Percentiles rank a stretch among this genome's conserved stretches.
Conservation (phyloP, 2,888 invertebrate genomes). For the Standfussiana lucernea region DNA sequence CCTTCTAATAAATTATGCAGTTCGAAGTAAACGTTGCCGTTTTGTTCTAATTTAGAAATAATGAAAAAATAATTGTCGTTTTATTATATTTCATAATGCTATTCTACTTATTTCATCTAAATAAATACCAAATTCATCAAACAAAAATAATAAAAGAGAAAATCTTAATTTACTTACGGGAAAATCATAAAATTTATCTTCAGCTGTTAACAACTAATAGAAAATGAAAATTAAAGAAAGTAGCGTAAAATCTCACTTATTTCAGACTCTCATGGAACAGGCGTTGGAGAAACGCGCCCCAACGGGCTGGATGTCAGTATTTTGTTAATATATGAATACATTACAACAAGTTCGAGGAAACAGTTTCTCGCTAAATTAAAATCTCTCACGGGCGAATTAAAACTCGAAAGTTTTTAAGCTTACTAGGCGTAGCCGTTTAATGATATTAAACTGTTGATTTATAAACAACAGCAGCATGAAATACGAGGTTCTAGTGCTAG, state of each 20-base stretch:
- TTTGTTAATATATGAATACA: constrained; percentile 84
- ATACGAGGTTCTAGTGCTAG: constrained; percentile 67
- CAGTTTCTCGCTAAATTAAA: constrained; percentile 86
- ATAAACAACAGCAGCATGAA: constrained; percentile 79
- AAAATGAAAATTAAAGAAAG: constrained; percentile 1
- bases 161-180: not conserved
- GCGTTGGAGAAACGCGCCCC: constrained; percentile 36
- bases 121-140: not conserved
- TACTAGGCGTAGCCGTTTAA: constrained; percentile 84
- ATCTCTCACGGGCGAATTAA: constrained; percentile 85
- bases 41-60: constrained; percentile 19
- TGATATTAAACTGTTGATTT: constrained; percentile 88
- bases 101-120: not conserved
- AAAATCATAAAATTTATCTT: not conserved
- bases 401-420: constrained; percentile 84
- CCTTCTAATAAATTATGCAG: constrained; percentile 34
- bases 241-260: constrained; percentile 7
- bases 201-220: constrained; percentile 3
- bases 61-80: not conserved
- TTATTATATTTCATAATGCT: not conserved
- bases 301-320: constrained; percentile 75
- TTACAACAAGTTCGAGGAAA: constrained; percentile 84
- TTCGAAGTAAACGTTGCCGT: not conserved
- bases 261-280: constrained; percentile 27
- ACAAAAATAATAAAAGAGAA: not conserved